These are phyloP conservation scores for Hirtodrosophila confusa DNA, from an alignment of 2,888 invertebrate genomes.

Conservation along the genomic window DNA sequence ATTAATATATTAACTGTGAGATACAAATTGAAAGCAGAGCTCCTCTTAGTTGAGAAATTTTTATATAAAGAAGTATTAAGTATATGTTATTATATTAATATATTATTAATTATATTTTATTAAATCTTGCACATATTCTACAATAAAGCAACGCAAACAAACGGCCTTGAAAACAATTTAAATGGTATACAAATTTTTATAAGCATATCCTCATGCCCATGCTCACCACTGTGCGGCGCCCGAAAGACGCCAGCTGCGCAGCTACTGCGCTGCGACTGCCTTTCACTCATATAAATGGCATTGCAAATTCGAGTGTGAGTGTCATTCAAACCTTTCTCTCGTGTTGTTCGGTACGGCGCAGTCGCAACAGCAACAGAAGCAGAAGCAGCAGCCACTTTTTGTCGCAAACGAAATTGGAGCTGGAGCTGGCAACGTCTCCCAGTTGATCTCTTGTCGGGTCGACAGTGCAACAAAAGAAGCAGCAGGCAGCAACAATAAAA, in stretches of 20 bases:
- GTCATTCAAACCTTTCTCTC: constrained; percentile 84
- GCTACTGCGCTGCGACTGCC: constrained; percentile 76
- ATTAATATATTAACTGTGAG: too few species aligned
- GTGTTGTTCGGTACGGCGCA: constrained; percentile 55
- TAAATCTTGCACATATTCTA: too few species aligned
- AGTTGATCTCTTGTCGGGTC: constrained; percentile 24
- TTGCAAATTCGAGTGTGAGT: constrained; percentile 83
- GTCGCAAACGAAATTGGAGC: constrained; percentile 60
- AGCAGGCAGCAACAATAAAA: constrained; percentile 49
- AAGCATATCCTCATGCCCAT: constrained; percentile 8
- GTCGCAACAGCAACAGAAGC: constrained; percentile 30
- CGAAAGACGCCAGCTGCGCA: constrained; percentile 42
- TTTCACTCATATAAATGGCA: constrained; percentile 85
- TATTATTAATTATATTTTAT: too few species aligned
- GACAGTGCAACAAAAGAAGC: constrained; percentile 43
- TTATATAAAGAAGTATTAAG: too few species aligned
- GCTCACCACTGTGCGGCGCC: constrained; percentile 57
- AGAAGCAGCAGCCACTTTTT: constrained; percentile 30
- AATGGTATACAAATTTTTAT: neutral
- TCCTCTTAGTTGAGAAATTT: too few species aligned
- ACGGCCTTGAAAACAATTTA: constrained; percentile 1
- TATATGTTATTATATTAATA: too few species aligned
- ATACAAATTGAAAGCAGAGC: too few species aligned
- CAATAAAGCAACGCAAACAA: neutral
- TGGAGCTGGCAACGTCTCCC: constrained; percentile 40